These are phyloP conservation scores for Aphodius granarius DNA, from an alignment of 2,888 invertebrate species.

Conservation along the genomic window DNA sequence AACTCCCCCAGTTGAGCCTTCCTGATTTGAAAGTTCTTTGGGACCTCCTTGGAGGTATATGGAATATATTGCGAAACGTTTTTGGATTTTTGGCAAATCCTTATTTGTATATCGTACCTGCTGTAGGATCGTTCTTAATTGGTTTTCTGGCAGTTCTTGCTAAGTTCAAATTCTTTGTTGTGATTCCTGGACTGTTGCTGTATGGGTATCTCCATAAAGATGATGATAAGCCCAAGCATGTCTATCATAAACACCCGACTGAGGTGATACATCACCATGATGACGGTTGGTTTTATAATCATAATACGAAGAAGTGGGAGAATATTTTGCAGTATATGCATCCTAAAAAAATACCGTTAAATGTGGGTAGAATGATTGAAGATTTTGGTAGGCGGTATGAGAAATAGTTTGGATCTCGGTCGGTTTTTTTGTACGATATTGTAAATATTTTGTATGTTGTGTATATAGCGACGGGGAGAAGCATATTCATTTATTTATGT, in stretches of 20 bases:
- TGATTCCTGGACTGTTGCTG: slow-evolving; percentile 58
- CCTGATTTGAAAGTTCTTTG: slow-evolving; percentile 45
- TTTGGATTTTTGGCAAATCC: slow-evolving; percentile 45
- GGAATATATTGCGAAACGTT: slow-evolving; percentile 19
- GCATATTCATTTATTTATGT: not conserved
- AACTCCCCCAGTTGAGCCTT: slow-evolving; percentile 34
- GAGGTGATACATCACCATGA: slow-evolving; percentile 49
- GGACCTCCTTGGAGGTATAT: slow-evolving; percentile 32
- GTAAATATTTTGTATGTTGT: slow-evolving; percentile 3
- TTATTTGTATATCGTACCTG: slow-evolving; percentile 62
- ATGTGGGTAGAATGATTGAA: slow-evolving; percentile 12
- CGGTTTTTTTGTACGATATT: not conserved
- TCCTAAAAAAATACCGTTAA: slow-evolving; percentile 7
- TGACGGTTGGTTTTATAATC: slow-evolving; percentile 63
- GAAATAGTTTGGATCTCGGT: not conserved
- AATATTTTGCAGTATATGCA: slow-evolving; percentile 45
- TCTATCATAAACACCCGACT: slow-evolving; percentile 18
- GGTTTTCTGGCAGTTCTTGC: slow-evolving; percentile 64
- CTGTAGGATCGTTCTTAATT: slow-evolving; percentile 64
- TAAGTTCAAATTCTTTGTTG: slow-evolving; percentile 60
- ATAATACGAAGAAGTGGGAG: slow-evolving; percentile 60
- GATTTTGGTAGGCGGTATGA: slow-evolving; percentile 16
- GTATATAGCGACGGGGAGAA: not conserved
- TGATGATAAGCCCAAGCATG: slow-evolving; percentile 12
- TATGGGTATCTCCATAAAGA: slow-evolving; percentile 37